These are phyloP conservation scores for Chalcosyrphus nemorum DNA, from an alignment of 2,888 invertebrate genomes.

Conservation along the genomic window DNA sequence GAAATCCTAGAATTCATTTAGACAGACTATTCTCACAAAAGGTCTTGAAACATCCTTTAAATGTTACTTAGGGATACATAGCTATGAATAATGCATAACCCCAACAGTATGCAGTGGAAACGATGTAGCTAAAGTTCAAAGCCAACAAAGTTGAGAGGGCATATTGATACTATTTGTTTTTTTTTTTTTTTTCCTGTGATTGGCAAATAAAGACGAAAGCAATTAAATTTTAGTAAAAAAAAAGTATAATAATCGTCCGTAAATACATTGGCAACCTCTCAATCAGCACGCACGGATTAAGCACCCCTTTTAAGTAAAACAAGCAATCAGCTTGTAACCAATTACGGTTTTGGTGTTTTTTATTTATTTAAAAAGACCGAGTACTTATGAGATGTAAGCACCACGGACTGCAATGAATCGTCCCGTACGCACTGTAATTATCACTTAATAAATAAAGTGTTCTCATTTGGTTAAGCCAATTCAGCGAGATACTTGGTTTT, in stretches of 20 bases:
- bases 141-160: too few species aligned
- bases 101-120: too few species aligned
- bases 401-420: background rate
- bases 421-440: constrained; percentile 3
- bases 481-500: background rate
- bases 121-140: too few species aligned
- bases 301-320: background rate
- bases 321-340: background rate
- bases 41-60: too few species aligned
- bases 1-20: too few species aligned
- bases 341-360: background rate
- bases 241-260: too few species aligned
- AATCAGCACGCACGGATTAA: too few species aligned
- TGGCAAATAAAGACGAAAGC: background rate
- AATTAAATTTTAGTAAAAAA: background rate
- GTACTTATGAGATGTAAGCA: background rate
- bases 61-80: too few species aligned
- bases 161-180: too few species aligned
- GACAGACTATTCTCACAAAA: too few species aligned
- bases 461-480: background rate
- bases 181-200: background rate
- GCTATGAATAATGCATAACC: too few species aligned
- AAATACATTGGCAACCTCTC: too few species aligned
- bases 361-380: background rate
- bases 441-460: background rate